Percentiles rank a stretch among this genome's conserved stretches.
phyloP scores from a whole-genome alignment of 2,113 vertebrate species.

The Brachypodius melanocephalos region DNA sequence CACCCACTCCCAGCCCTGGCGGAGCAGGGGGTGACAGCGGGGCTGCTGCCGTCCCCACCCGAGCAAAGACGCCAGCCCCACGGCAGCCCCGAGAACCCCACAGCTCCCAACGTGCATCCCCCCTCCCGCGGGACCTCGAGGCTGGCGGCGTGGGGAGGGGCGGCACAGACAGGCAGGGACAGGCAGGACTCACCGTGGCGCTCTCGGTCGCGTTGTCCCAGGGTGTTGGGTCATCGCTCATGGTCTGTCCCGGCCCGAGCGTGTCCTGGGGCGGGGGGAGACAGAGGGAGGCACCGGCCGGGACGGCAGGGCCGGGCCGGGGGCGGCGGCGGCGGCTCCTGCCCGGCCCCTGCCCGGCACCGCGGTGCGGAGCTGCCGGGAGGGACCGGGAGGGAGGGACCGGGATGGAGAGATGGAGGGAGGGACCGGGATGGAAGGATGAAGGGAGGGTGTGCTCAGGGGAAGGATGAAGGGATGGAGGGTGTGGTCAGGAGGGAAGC shows the following conservation, averaged over 20 bases:
- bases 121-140: not conserved
- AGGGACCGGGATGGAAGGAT: not conserved
- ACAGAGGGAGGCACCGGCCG: not conserved
- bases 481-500: not conserved
- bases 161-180: not conserved
- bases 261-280: conserved; percentile 63
- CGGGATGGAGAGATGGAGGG: conserved; percentile 9
- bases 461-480: not conserved
- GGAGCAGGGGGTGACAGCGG: not conserved
- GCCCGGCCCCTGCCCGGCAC: conserved; percentile 34
- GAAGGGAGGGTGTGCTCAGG: not conserved
- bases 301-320: not conserved
- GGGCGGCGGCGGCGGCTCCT: not conserved
- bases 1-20: not conserved
- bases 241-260: conserved; percentile 81
- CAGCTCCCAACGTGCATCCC: not conserved
- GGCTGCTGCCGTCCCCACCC: not conserved
- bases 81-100: not conserved
- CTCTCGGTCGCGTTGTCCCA: conserved; percentile 87
- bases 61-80: not conserved
- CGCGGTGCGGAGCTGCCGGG: conserved; percentile 30
- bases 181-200: conserved; percentile 80
- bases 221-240: conserved; percentile 88
- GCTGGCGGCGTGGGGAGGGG: not conserved
- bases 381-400: conserved; percentile 16